Evolutionary conservation across 2,113 vertebrate species (phyloP), one percentile per base, ranked within the genome.

Genomic region (Cardinalis cardinalis): DNA sequence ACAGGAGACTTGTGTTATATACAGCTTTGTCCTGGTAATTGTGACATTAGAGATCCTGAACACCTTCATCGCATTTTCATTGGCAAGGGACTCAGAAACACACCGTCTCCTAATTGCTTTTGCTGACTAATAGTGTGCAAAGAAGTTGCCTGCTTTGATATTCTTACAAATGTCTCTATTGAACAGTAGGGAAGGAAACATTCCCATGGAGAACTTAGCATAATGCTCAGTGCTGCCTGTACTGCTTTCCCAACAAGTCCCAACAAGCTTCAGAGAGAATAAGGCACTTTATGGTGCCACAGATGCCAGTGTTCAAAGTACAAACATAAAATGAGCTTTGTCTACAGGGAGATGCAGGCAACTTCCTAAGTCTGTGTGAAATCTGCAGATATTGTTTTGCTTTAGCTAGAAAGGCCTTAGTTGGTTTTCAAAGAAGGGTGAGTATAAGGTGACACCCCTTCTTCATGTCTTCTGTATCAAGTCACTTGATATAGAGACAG

Each of bases 1-100:
- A 38, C 23, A 70, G 28, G 40, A 87, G 25, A 49, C 0, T 0
- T n/a, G 28, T 64, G 8, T 58, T 69, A 11, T 8, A 2, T 46
- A 36, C 9, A 75, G 25, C 48, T 63, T 21, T 63, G 38, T 56
- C 46, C 53, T 5, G 0, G 31, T 43, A 48, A 34, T 79, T 75
- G 31, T 72, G 89, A 60, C 51, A 24, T 44, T 11, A 32, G 10
- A 65, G 44, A 31, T 48, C 49, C 41, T n/a, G 13, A 86, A 28
- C 13, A 49, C 19, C 18, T 73, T 56, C 29, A 31, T 49, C 38
- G 49, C 3, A 0, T 80, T 85, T 74, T 73, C 55, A 24, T 17
- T 53, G 55, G n/a, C 23, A 61, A 49, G 9, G 20, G 10, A 31
- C 41, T 55, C 24, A 17, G 65, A 75, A 55, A 9, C 20, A 40